Conservation (phyloP, 2,113 vertebrate genomes). For the Galbula dea region DNA sequence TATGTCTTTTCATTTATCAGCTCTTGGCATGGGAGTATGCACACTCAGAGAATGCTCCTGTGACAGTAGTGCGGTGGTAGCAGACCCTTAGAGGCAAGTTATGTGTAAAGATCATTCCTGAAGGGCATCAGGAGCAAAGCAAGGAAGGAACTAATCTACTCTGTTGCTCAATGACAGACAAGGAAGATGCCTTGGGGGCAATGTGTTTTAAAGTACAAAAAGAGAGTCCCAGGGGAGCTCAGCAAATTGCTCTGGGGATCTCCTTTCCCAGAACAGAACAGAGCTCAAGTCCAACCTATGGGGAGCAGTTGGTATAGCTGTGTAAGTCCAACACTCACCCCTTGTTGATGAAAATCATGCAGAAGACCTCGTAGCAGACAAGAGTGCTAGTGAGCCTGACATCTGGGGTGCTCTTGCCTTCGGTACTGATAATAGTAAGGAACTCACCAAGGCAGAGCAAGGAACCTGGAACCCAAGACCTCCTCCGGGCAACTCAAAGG, state of each 20-base stretch:
- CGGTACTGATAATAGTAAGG: background rate
- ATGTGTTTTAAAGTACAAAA: background rate
- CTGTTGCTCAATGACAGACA: background rate
- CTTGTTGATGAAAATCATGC: background rate
- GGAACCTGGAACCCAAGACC: background rate
- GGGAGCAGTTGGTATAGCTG: background rate
- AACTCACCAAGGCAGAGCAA: background rate
- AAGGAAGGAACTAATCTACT: background rate
- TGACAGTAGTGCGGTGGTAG: background rate
- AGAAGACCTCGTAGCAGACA: accelerated
- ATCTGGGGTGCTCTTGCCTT: background rate
- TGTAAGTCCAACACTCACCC: background rate
- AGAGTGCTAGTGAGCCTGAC: background rate
- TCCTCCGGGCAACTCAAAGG: background rate
- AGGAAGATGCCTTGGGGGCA: background rate
- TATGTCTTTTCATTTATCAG: background rate
- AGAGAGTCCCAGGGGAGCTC: background rate
- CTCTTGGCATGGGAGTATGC: background rate
- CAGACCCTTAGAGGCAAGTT: background rate
- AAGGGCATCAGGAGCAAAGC: background rate
- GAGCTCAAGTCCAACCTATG: background rate
- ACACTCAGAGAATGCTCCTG: background rate
- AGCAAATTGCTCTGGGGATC: background rate
- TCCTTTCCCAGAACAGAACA: background rate
- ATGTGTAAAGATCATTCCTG: accelerated